Conservation (phyloP, 2,113 vertebrate species). For the Crocuta crocuta region DNA sequence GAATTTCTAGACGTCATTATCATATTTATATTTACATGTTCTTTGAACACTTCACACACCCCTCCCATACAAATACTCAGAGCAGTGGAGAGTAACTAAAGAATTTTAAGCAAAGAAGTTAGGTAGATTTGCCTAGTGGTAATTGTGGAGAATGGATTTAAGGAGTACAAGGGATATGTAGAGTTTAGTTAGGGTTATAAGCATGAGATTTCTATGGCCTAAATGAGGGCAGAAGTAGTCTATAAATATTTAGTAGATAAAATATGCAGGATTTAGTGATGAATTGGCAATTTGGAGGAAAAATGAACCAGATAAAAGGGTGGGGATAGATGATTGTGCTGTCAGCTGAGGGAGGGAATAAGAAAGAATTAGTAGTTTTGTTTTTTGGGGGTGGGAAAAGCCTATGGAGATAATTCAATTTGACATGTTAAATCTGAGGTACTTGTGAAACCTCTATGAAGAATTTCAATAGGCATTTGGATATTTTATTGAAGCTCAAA, state of each 20-base stretch:
- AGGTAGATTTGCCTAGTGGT: not conserved
- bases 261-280: not conserved
- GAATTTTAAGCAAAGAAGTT: conserved; percentile 1
- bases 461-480: not conserved
- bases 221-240: not conserved
- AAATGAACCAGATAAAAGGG: not conserved
- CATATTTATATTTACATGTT: not conserved
- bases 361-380: not conserved
- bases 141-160: conserved; percentile 27
- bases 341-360: not conserved
- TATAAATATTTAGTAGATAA: not conserved
- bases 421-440: not conserved
- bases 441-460: not conserved
- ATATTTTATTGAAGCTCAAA: not conserved
- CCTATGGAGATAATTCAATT: not conserved
- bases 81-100: not conserved
- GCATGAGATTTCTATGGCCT: not conserved
- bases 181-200: conserved; percentile 1
- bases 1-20: not conserved
- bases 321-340: not conserved
- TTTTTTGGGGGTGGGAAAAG: not conserved
- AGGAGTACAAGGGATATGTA: not conserved
- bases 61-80: not conserved
- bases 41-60: not conserved
- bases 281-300: not conserved